phyloP scores from a whole-genome alignment of 2,888 invertebrate species.

The Perithous albicinctus region DNA sequence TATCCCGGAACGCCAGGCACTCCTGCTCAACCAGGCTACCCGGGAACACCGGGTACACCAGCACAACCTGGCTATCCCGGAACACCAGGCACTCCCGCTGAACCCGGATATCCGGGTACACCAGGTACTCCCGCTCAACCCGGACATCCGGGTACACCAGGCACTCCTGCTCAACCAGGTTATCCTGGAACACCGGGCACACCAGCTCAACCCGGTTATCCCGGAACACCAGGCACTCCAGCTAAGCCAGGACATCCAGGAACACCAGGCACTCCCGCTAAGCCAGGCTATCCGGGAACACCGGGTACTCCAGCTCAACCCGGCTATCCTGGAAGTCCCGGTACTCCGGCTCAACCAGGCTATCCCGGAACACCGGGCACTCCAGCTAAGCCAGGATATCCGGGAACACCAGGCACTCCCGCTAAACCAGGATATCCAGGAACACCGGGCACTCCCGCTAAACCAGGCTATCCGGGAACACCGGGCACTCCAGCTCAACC shows the following conservation, averaged over 20 bases:
- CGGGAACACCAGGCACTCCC: conserved; percentile 68
- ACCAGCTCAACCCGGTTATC: conserved; percentile 73
- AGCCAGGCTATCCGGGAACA: conserved; percentile 68
- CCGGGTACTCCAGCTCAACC: conserved; percentile 56
- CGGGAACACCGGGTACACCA: conserved; percentile 81
- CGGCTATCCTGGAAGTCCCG: conserved; percentile 53
- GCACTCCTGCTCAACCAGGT: conserved; percentile 74
- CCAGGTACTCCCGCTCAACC: conserved; percentile 61
- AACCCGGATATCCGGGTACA: conserved; percentile 52
- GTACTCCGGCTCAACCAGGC: conserved; percentile 43
- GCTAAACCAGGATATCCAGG: conserved; percentile 58
- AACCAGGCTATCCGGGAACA: conserved; percentile 81
- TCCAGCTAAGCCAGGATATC: conserved; percentile 42
- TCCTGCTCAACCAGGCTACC: conserved; percentile 83
- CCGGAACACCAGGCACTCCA: conserved; percentile 74
- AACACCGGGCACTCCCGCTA: conserved; percentile 52
- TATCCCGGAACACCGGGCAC: conserved; percentile 74
- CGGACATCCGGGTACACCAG: conserved; percentile 62
- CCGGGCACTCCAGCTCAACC: conserved; percentile 85
- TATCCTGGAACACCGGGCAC: conserved; percentile 71
- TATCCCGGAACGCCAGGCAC: conserved; percentile 83
- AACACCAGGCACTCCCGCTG: conserved; percentile 27
- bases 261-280: conserved; percentile 59
- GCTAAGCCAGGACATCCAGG: conserved; percentile 53
- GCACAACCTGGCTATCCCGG: conserved; percentile 43